A percentile compares a stretch with the other conserved stretches of the same genome.
Conservation (phyloP, 2,113 vertebrate species). For the mouse (Mus musculus) region DNA sequence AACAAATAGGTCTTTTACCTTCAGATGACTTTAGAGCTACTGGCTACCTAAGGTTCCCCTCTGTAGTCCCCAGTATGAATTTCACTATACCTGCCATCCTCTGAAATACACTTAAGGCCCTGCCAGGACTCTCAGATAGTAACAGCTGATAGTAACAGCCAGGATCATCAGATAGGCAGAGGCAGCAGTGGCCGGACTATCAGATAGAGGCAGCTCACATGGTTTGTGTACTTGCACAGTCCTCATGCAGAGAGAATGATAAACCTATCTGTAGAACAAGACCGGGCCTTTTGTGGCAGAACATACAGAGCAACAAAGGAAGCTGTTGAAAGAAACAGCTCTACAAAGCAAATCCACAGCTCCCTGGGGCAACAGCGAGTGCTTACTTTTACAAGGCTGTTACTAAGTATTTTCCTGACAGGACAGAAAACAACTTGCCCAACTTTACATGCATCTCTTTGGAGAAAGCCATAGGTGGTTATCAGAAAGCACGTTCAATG, state of each 20-base stretch:
- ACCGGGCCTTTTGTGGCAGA: slow-evolving; percentile 45
- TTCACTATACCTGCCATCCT: neutral
- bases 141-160: neutral
- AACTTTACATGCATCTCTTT: slow-evolving; percentile 71
- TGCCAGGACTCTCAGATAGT: neutral
- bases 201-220: neutral
- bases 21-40: neutral
- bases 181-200: neutral
- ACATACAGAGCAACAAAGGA: slow-evolving; percentile 68
- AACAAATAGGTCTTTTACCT: slow-evolving; percentile 26
- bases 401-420: slow-evolving; percentile 80
- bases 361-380: slow-evolving; percentile 66
- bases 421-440: slow-evolving; percentile 69
- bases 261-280: slow-evolving; percentile 46
- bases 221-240: neutral
- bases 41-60: neutral
- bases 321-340: slow-evolving; percentile 57
- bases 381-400: slow-evolving; percentile 74
- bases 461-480: slow-evolving; percentile 62
- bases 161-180: neutral
- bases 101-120: neutral
- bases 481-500: slow-evolving; percentile 3
- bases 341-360: slow-evolving; percentile 67
- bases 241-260: slow-evolving; percentile 29
- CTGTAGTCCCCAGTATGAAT: neutral